Base-by-base conservation (phyloP, 1,140 invertebrate genomes). In the Arion vulgaris region DNA sequence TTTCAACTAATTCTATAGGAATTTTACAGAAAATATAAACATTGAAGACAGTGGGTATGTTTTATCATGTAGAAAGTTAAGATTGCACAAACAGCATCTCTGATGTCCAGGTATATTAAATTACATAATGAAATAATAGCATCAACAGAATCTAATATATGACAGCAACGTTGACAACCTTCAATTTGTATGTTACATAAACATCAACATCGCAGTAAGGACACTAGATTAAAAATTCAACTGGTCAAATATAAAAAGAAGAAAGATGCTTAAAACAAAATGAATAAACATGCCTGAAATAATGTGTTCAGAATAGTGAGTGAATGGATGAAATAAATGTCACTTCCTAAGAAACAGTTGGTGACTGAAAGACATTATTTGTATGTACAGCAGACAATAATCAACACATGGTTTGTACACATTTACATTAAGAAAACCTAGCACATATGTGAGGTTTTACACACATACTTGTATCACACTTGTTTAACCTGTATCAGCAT, bases 361-460 rank as follows among this genome's bases (percentile, higher is more conserved):
- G 73, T 75, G 73, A 75, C 45, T 75, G 73, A 75, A 75, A 75
- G 73, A 75, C 73, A 51, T 75, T 23, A 75, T 75, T 51, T 75
- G n/a, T 45, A 75, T 75, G 73, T 75, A 75, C 73, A 75, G 19
- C 15, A 51, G 45, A 51, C 17, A 26, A 4, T 1, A 53, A 4
- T 49, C 38, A 72, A 39, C 41, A 45, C 41, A 39, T 45, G 7
- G 71, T 41, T 69, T 72, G 23, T 72, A 41, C 36, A 72, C 71
- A 72, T 72, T 39, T 72, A 72, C 71, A 72, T 41, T 0, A 4
- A 57, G 9, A 26, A 17, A 2, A 57, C 9, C 5, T 57, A 19
- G 51, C 26, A 26, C 23, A 11, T 19, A 4, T 23, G 26, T 57
- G 15, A 57, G 51, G 51, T 23, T 23, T 57, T 57, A 23, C 51